Evolutionary conservation across 2,797 vertebrate genomes (phyloP).

Genomic region (Dendrocincla tyrannina): DNA sequence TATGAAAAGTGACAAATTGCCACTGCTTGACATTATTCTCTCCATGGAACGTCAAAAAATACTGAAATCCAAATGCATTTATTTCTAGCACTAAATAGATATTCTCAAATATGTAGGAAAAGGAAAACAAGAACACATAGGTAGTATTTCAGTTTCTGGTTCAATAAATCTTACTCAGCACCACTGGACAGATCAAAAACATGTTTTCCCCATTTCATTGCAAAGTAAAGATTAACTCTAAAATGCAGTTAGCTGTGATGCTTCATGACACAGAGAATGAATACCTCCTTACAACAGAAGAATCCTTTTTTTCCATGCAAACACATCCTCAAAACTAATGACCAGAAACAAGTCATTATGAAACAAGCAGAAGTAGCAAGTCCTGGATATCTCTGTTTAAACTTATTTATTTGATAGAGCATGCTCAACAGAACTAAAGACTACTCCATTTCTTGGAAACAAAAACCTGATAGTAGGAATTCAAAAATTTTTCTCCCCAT

Average conservation of each 20-base stretch:
- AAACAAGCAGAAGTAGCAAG: background rate
- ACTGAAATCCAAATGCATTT: background rate
- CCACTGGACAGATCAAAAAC: background rate
- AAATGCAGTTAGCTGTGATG: background rate
- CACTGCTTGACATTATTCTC: background rate
- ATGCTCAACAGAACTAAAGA: background rate
- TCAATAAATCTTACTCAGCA: background rate
- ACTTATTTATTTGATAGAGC: background rate
- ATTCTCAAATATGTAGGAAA: background rate
- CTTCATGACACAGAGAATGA: background rate
- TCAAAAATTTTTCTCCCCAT: background rate
- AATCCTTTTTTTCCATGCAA: background rate
- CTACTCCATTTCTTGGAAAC: background rate
- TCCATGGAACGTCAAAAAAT: background rate
- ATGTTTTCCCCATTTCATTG: background rate
- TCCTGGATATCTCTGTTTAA: background rate
- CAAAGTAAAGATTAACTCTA: background rate
- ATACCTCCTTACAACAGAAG: background rate
- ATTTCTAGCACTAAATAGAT: background rate
- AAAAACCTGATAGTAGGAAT: background rate
- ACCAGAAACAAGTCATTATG: background rate
- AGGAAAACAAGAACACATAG: background rate
- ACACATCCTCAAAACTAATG: background rate
- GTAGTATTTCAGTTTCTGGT: background rate
- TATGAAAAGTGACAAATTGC: constrained; percentile 15